Conservation (phyloP, 2,797 vertebrate genomes). For the Falco berigora region DNA sequence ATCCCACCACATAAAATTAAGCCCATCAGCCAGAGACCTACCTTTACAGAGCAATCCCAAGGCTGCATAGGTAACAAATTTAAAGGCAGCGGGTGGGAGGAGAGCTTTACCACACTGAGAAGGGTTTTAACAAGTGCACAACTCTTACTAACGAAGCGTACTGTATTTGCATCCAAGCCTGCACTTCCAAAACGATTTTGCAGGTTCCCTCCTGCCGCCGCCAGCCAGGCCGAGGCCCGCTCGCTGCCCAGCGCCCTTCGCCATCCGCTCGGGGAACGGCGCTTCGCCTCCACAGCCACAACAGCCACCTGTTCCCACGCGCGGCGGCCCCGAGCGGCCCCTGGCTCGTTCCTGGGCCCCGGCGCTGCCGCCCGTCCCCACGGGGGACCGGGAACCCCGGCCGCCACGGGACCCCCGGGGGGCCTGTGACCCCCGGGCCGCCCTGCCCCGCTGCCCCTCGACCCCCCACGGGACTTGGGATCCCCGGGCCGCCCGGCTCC, state of each 20-base stretch:
- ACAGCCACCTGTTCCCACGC: neutral
- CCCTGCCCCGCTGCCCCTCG: neutral
- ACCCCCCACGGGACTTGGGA: too few relatives aligned
- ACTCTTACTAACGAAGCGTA: neutral
- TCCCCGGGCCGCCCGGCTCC: neutral
- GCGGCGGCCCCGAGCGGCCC: neutral
- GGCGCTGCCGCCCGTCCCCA: neutral
- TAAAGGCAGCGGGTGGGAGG: neutral
- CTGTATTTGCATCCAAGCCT: neutral
- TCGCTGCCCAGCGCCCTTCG: rapidly evolving
- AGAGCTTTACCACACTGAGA: neutral
- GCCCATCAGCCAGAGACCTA: neutral
- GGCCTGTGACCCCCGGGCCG: rapidly evolving
- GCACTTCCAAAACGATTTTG: neutral
- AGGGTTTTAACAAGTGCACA: rapidly evolving
- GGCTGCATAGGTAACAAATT: neutral
- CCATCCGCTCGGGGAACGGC: too few relatives aligned
- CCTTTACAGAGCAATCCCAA: neutral
- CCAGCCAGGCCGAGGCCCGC: neutral
- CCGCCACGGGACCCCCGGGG: neutral
- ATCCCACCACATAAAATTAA: neutral
- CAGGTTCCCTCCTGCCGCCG: neutral
- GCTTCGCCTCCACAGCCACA: neutral
- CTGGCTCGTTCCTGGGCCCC: rapidly evolving
- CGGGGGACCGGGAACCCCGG: neutral